These are phyloP conservation scores for Zosterops pallidus DNA, from an alignment of 2,113 vertebrate species.

Conservation along the genomic window DNA sequence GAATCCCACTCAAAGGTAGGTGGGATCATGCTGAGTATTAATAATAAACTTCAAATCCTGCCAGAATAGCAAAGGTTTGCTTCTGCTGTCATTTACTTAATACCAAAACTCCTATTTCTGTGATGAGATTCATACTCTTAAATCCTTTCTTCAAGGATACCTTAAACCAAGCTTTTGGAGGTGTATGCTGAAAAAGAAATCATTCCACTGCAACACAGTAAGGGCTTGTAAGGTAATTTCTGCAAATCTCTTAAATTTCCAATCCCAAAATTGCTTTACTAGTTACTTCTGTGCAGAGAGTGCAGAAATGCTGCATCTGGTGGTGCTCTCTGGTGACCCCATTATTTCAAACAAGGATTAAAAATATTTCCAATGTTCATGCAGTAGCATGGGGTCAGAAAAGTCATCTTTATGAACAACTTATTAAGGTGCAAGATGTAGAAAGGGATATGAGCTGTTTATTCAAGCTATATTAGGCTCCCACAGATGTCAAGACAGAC, in stretches of 20 bases:
- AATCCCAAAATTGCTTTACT: not conserved
- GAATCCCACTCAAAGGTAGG: constrained; percentile 34
- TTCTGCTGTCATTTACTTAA: not conserved
- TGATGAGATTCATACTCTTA: not conserved
- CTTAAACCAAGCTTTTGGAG: not conserved
- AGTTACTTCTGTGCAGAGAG: not conserved
- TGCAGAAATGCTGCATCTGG: not conserved
- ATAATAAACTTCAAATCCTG: constrained; percentile 15
- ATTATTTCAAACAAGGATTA: constrained; percentile 5
- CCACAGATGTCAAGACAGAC: not conserved
- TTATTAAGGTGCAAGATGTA: not conserved
- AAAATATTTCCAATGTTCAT: not conserved
- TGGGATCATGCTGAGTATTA: constrained; percentile 23
- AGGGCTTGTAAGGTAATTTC: not conserved
- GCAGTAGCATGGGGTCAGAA: not conserved
- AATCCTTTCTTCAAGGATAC: not conserved
- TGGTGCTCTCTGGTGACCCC: not conserved
- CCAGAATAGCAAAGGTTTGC: not conserved
- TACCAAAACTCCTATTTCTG: not conserved
- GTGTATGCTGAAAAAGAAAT: not conserved
- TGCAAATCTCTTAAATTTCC: not conserved
- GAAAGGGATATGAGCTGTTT: not conserved
- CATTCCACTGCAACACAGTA: not conserved
- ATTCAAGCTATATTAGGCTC: not conserved
- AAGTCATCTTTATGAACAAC: not conserved